phyloP scores from a whole-genome alignment of 2,113 vertebrate genomes.

The Ailurus styani region DNA sequence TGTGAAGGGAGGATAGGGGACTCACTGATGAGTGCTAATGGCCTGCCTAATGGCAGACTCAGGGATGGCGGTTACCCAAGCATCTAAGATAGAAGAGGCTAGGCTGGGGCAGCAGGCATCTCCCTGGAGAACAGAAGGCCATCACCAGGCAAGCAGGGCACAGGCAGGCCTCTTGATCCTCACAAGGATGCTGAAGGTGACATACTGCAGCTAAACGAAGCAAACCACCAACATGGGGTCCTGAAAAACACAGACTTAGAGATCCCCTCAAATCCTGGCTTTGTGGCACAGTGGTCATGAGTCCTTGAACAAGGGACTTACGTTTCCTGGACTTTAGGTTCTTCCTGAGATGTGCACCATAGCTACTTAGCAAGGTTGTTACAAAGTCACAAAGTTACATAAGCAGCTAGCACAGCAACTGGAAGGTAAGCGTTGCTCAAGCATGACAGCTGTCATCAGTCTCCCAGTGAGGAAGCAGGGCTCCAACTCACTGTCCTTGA shows the following conservation, averaged over 20 bases:
- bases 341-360: background rate
- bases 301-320: background rate
- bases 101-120: background rate
- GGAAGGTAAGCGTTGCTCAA: background rate
- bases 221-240: background rate
- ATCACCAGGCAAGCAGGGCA: rapidly evolving
- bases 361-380: background rate
- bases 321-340: background rate
- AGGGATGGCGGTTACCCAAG: rapidly evolving
- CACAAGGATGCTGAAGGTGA: rapidly evolving
- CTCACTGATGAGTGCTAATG: no score
- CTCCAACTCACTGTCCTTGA: background rate
- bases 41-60: background rate
- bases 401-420: background rate
- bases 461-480: background rate
- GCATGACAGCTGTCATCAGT: rapidly evolving
- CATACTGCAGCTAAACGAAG: background rate
- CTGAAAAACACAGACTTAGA: background rate
- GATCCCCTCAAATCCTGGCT: background rate
- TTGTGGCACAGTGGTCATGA: background rate
- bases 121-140: background rate
- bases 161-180: no score
- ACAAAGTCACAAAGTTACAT: no score
- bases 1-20: background rate
- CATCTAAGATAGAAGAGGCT: background rate